Percentiles rank a stretch among this genome's conserved stretches.
phyloP scores from a whole-genome alignment of 2,888 invertebrate species.

The Aporophyla lueneburgensis region DNA sequence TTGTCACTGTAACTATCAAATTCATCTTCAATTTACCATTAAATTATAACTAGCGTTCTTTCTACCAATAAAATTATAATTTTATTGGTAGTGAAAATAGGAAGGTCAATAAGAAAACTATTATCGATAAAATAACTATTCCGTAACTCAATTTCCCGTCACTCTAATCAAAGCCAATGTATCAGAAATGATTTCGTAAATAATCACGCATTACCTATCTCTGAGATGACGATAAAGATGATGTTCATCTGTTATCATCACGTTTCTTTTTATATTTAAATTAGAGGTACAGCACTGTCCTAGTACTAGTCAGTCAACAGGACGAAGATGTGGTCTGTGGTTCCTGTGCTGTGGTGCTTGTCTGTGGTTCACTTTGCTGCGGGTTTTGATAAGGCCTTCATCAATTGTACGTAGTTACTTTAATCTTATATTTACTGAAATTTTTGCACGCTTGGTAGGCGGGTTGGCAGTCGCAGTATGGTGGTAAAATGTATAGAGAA shows the following conservation, averaged over 20 bases:
- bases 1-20: no score
- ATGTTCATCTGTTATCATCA: constrained; percentile 52
- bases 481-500: no score
- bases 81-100: no score
- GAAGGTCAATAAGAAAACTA: neutral
- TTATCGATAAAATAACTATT: neutral
- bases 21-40: no score
- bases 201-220: constrained; percentile 30
- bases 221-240: constrained; percentile 48
- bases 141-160: constrained; percentile 19
- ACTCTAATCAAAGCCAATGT: neutral
- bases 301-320: constrained; percentile 24
- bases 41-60: no score
- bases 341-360: constrained; percentile 70
- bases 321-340: constrained; percentile 73
- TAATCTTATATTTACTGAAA: neutral
- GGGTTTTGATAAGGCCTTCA: constrained; percentile 69
- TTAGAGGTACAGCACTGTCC: neutral
- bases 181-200: constrained; percentile 28
- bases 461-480: no score
- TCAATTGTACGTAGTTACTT: constrained; percentile 77
- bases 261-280: constrained; percentile 60
- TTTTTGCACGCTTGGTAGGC: no score
- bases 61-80: no score
- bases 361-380: constrained; percentile 60